phyloP scores from a whole-genome alignment of 2,113 vertebrate genomes.

The Chiloscyllium plagiosum region DNA sequence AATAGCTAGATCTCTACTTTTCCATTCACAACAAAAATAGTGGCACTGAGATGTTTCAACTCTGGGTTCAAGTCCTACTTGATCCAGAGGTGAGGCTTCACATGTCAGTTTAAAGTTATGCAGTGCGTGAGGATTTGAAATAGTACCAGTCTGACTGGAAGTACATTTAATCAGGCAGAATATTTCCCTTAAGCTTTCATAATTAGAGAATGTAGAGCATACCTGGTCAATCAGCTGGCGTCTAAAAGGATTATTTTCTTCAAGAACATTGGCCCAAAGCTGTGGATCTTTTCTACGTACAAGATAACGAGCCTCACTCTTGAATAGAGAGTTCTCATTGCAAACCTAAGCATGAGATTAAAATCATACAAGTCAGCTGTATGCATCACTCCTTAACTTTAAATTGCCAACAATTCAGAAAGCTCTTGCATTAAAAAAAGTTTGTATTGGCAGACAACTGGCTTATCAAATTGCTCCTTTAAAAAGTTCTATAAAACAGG shows the following conservation, averaged over 20 bases:
- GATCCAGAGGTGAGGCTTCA: no score
- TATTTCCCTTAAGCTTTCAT: no score
- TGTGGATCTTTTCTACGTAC: slow-evolving; percentile 81
- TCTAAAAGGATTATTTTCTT: slow-evolving; percentile 75
- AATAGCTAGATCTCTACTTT: no score
- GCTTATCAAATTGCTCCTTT: neutral
- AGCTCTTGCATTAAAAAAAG: neutral
- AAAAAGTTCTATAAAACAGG: no score
- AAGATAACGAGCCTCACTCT: slow-evolving; percentile 81
- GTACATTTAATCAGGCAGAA: no score
- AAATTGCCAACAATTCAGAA: neutral
- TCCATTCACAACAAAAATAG: no score
- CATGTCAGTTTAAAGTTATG: no score
- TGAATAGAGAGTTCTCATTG: slow-evolving; percentile 88
- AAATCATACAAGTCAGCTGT: slow-evolving; percentile 6
- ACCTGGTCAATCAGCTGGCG: slow-evolving; percentile 86
- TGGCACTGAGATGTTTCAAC: no score
- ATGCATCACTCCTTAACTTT: neutral
- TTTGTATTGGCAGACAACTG: neutral
- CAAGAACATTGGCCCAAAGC: slow-evolving; percentile 80
- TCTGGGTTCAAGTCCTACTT: no score
- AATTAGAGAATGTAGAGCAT: neutral
- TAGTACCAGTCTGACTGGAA: no score
- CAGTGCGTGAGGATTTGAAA: no score
- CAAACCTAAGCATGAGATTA: slow-evolving; percentile 64